Percentiles rank a stretch among this genome's conserved stretches.
phyloP scores from a whole-genome alignment of 2,113 vertebrate genomes.

The Spea bombifrons region DNA sequence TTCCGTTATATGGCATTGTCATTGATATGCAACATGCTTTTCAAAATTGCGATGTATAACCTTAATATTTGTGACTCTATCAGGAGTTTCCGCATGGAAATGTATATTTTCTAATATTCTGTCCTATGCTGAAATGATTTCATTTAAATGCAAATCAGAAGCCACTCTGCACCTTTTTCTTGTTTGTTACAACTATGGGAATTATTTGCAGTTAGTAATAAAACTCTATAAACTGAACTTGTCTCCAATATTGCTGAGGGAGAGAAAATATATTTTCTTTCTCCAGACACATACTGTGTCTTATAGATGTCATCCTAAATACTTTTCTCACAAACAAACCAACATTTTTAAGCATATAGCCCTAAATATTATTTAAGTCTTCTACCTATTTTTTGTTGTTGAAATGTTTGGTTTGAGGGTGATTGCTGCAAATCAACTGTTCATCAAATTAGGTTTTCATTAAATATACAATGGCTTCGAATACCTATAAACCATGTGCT shows the following conservation, averaged over 20 bases:
- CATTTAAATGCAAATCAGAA: conserved; percentile 78
- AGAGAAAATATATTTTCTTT: conserved; percentile 58
- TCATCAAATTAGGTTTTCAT: too few relatives aligned
- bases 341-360: conserved; percentile 19
- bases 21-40: conserved; percentile 57
- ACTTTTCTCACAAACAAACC: conserved; percentile 49
- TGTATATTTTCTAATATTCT: conserved; percentile 69
- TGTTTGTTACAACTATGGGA: conserved; percentile 65
- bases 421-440: too few relatives aligned
- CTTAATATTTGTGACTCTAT: conserved; percentile 65
- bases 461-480: too few relatives aligned
- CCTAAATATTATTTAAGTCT: too few relatives aligned
- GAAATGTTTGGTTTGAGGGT: too few relatives aligned
- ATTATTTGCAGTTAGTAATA: conserved; percentile 80
- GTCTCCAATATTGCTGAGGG: conserved; percentile 57
- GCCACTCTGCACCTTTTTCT: conserved; percentile 66
- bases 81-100: conserved; percentile 64
- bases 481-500: too few relatives aligned
- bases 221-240: conserved; percentile 73
- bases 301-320: conserved; percentile 57
- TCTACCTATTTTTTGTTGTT: too few relatives aligned
- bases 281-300: conserved; percentile 64
- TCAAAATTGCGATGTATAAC: conserved; percentile 62
- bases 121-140: conserved; percentile 71
- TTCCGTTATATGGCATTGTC: conserved; percentile 53